Conservation (phyloP, 2,113 vertebrate genomes). For the Gadus chalcogrammus region DNA sequence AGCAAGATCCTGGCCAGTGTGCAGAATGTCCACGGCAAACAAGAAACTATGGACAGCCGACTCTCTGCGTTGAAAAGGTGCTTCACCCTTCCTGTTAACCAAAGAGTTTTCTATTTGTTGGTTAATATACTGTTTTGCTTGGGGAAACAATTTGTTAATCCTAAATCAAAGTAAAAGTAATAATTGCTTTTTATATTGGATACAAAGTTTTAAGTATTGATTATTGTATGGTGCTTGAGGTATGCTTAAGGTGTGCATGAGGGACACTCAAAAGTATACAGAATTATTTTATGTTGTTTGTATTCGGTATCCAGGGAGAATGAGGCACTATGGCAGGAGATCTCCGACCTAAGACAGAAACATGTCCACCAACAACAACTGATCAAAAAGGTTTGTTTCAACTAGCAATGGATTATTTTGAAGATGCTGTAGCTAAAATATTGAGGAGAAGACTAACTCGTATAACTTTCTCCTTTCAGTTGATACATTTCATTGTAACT, state of each 20-base stretch:
- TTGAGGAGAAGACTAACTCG: neutral
- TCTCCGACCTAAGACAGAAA: constrained; percentile 89
- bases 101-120: neutral
- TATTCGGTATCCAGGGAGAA: constrained; percentile 79
- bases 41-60: constrained; percentile 85
- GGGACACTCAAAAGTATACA: neutral
- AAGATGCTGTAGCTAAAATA: neutral
- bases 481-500: constrained; percentile 95
- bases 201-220: neutral
- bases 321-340: constrained; percentile 92
- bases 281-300: neutral
- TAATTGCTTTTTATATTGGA: too few relatives aligned
- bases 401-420: neutral
- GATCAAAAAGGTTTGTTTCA: constrained; percentile 83
- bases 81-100: neutral
- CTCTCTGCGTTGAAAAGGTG: constrained; percentile 90
- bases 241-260: neutral
- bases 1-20: constrained; percentile 87
- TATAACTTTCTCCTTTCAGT: constrained; percentile 63
- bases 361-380: constrained; percentile 92
- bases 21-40: constrained; percentile 89
- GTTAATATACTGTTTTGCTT: too few relatives aligned
- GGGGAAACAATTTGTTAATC: too few relatives aligned
- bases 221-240: too few relatives aligned
- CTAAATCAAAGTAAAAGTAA: too few relatives aligned